Evolutionary conservation across 2,888 invertebrate species (phyloP).

Genomic region (Rutpela maculata): DNA sequence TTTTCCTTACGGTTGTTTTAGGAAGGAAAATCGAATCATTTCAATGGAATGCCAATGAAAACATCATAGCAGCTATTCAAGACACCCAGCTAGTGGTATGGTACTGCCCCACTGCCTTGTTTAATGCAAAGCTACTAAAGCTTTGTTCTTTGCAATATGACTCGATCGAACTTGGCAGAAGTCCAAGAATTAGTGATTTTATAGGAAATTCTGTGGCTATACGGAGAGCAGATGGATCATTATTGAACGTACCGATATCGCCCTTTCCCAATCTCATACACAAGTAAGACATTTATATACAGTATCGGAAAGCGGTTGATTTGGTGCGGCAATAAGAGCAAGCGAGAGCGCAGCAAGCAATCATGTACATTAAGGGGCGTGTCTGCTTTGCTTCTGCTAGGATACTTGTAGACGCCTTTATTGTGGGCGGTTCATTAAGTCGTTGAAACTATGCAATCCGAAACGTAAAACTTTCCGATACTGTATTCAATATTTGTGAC

Average conservation of each 20-base stretch:
- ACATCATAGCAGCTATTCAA: slow-evolving; percentile 86
- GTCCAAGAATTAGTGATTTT: slow-evolving; percentile 87
- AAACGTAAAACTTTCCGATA: no score
- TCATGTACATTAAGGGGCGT: no score
- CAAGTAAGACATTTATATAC: slow-evolving; percentile 60
- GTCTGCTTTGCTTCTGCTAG: no score
- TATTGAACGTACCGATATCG: slow-evolving; percentile 84
- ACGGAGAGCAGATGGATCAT: slow-evolving; percentile 91
- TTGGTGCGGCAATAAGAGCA: no score
- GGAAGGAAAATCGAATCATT: slow-evolving; percentile 77
- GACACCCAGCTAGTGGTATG: slow-evolving; percentile 88
- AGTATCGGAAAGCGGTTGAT: no score
- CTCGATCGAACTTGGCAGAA: slow-evolving; percentile 87
- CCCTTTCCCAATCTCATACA: slow-evolving; percentile 81
- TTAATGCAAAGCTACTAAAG: slow-evolving; percentile 83
- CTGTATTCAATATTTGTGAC: no score
- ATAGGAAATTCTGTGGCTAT: slow-evolving; percentile 90
- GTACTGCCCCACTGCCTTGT: slow-evolving; percentile 86
- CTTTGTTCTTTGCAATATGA: slow-evolving; percentile 77
- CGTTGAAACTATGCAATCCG: no score
- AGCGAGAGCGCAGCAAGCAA: no score
- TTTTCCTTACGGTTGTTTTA: slow-evolving; percentile 55
- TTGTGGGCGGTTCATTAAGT: no score
- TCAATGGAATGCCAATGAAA: slow-evolving; percentile 85
- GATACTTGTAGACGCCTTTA: no score